Base-by-base conservation (phyloP, 2,888 invertebrate species). In the Stenurella melanura region DNA sequence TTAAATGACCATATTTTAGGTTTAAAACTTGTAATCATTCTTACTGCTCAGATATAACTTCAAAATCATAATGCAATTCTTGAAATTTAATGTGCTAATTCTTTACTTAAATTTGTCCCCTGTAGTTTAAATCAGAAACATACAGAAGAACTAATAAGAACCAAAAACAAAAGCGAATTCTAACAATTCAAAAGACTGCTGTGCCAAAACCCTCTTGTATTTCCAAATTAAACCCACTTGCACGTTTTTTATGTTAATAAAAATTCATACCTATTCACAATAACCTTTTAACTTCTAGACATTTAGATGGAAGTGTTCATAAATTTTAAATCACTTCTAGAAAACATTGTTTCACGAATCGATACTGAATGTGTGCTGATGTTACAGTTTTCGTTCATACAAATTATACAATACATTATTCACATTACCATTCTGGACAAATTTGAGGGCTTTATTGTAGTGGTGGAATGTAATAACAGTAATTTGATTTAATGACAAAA, bases 241-340 rank as follows among this genome's bases (percentile, higher is more conserved):
- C 30, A 34, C 30, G 30, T 42, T 42, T 15, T 42, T 42, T 12
- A 42, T 4, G 7, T 42, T 12, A 12, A 42, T 15, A n/a, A 50
- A 50, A 50, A 50, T n/a, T n/a, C 50, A n/a, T 18, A 64, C 42
- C 18, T 12, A 3, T 64, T 64, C 21, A 42, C 42, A 19, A 15
- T 64, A 64, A 64, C 42, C 38, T 42, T 42, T 64, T 19, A 19
- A 26, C 17, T 26, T 34, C 5, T 11, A 18, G 19, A 19, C 42
- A 18, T 42, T 19, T 18, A 64, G 42, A 42, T 18, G 42, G 42
- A 42, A 10, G 7, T 21, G 18, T 64, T 12, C 64, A 64, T 64
- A 15, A 42, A 64, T 64, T 64, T 64, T 64, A 64, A 42, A 64
- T 64, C 64, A 42, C 18, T 64, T 64, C 64, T 64, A 21, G 64